Base-by-base conservation (phyloP, 2,797 vertebrate species). In the Ara ararauna region DNA sequence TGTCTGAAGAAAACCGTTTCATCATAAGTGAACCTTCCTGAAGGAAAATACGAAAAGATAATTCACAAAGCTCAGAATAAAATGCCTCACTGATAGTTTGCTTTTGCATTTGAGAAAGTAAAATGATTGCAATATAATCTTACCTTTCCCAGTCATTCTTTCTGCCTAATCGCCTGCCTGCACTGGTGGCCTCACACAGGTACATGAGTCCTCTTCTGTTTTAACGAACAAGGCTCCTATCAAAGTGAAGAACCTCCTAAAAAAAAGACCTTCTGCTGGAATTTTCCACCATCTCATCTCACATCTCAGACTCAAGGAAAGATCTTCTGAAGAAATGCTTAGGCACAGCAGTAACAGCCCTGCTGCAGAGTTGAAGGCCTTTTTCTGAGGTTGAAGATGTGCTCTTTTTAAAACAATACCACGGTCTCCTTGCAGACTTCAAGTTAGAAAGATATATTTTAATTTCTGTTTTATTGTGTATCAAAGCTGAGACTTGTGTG, bases 151-250 rank as follows among this genome's bases (percentile, higher is more conserved):
- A 26, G 27, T 47, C 29, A 44, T 17, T 62, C 36, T 38, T 76
- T 74, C 44, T 82, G 10, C 13, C 27, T 53, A n/a, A 67, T 32
- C 10, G 1, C 16, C 36, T 76, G 29, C 76, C 36, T 67, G 20
- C 29, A 16, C 0, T 2, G 30, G 11, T 44, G 53, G 32, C 7
- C 23, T 80, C 6, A 1, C 29, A 44, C 7, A 24, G 5, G 5
- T 38, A 14, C 5, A 16, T 36, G 11, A 61, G 22, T 79, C 16
- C 34, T 54, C 24, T 83, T 11, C 11, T 70, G 6, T 76, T 76
- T 68, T 38, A 85, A 68, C 7, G 56, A 71, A 51, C 23, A 61
- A 56, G 23, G 16, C 6, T 89, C 4, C 29, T 1, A 2, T 34
- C 8, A 13, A 34, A 42, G 10, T 9, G 24, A 91, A 85, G 38